Base-by-base conservation (phyloP, 2,797 vertebrate genomes). In the Coluber constrictor region DNA sequence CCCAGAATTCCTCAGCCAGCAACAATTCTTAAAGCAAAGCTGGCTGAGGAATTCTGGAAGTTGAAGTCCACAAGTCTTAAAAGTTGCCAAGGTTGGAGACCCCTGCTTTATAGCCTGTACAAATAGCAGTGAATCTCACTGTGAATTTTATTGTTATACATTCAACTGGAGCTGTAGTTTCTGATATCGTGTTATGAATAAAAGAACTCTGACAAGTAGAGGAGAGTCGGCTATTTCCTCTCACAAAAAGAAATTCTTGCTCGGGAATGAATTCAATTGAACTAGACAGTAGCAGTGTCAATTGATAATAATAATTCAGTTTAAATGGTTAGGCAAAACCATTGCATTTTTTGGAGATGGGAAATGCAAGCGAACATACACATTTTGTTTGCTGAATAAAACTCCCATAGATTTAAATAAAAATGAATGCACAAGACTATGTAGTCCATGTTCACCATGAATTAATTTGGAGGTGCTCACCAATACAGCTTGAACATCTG, bases 291-390 rank as follows among this genome's bases (percentile, higher is more conserved):
- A 94, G 60, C 79, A 66, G 27, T 90, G 92, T 94, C 95, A 95
- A 93, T 86, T 93, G 93, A 61, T 94, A 93, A 96, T 95, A 95
- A 95, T 95, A 88, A 92, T 92, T 86, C 66, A 90, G 70, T 20
- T 94, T 96, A 94, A 95, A 96, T 95, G 94, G 83, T 83, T 90
- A 95, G 88, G 87, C 8, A 2, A 96, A 96, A 96, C 97, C 94
- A 55, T 32, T 20, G 47, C 25, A 27, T 79, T 96, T 93, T 95
- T 91, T 91, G 18, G 15, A 94, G 74, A 92, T 47, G 94, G 79
- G 89, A 94, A 91, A 55, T n/a, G 1, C 43, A 94, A 95, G 94
- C 90, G 92, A 95, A 93, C n/a, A 88, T n/a, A 79, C 7, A 57
- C 32, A 83, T 18, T 37, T 88, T 96, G 93, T 92, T 94, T 90